Evolutionary conservation across 2,113 vertebrate species (phyloP).

Genomic region (Plecotus auritus): DNA sequence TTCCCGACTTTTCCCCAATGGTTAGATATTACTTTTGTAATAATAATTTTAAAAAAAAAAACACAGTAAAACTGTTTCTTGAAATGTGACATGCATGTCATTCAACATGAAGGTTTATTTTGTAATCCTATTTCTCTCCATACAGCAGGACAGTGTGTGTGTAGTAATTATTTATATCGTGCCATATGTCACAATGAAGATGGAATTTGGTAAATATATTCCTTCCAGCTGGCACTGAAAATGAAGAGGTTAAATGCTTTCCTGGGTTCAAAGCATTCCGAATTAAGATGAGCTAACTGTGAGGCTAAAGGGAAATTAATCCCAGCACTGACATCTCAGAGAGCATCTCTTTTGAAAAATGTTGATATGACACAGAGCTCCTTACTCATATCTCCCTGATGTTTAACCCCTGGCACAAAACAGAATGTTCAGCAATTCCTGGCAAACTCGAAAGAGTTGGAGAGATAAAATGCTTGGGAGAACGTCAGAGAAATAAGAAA

Average conservation of each 20-base stretch:
- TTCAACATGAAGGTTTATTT: constrained; percentile 35
- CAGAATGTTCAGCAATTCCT: constrained; percentile 9
- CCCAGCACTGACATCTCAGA: constrained; percentile 25
- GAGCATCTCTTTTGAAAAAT: not conserved
- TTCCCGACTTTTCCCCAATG: not conserved
- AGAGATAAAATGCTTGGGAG: not conserved
- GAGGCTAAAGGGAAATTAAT: constrained; percentile 49
- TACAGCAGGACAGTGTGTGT: constrained; percentile 27
- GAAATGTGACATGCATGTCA: not conserved
- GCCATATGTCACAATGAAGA: constrained; percentile 59
- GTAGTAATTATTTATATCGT: constrained; percentile 66
- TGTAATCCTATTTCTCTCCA: constrained; percentile 40
- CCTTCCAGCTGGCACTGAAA: constrained; percentile 49
- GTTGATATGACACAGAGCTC: not conserved
- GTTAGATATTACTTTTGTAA: not conserved
- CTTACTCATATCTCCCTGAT: constrained; percentile 18
- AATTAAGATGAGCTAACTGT: constrained; percentile 48
- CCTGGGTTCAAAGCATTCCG: constrained; percentile 51
- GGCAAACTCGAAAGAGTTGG: constrained; percentile 8
- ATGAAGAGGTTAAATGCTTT: constrained; percentile 60
- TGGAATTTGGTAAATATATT: constrained; percentile 49
- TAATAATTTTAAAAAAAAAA: not conserved
- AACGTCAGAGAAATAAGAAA: constrained; percentile 15
- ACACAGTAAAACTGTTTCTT: not conserved
- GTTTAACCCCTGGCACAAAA: constrained; percentile 52